Percentiles rank a stretch among this genome's conserved stretches.
Conservation (phyloP, 2,113 vertebrate genomes). For the Cyanoramphus novaezelandiae region DNA sequence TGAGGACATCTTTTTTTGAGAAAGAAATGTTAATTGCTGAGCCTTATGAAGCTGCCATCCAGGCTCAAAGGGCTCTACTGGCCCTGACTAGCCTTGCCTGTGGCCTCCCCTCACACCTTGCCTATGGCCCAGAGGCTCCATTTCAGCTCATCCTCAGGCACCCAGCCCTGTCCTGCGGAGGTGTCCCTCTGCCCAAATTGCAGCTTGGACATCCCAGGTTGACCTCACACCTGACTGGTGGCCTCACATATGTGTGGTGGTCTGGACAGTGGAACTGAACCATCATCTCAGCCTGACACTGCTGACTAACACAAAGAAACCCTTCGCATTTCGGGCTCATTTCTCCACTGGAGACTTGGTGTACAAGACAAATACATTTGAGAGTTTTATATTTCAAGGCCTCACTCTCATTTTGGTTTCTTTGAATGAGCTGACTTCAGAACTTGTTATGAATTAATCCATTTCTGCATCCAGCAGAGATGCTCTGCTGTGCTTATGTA, state of each 20-base stretch:
- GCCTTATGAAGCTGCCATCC: background rate
- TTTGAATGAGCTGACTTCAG: background rate
- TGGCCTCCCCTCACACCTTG: background rate
- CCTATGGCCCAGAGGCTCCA: too few relatives aligned
- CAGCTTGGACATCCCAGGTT: background rate
- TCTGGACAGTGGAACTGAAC: background rate
- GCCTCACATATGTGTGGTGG: rapidly evolving
- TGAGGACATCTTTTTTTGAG: background rate
- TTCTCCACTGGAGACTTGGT: background rate
- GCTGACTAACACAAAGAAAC: background rate
- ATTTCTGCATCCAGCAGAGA: background rate
- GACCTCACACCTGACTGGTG: rapidly evolving
- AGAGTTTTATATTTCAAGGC: background rate
- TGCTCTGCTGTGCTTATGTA: background rate
- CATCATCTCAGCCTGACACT: background rate
- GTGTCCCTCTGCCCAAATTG: background rate
- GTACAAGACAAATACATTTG: background rate
- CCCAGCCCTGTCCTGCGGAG: background rate
- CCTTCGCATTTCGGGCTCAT: rapidly evolving
- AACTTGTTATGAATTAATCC: background rate
- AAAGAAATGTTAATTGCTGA: background rate
- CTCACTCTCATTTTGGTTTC: background rate
- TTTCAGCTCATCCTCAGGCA: background rate
- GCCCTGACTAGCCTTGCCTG: background rate
- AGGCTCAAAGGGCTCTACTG: background rate